These are phyloP conservation scores for Trinectes maculatus DNA, from an alignment of 2,113 vertebrate genomes.

Conservation along the genomic window DNA sequence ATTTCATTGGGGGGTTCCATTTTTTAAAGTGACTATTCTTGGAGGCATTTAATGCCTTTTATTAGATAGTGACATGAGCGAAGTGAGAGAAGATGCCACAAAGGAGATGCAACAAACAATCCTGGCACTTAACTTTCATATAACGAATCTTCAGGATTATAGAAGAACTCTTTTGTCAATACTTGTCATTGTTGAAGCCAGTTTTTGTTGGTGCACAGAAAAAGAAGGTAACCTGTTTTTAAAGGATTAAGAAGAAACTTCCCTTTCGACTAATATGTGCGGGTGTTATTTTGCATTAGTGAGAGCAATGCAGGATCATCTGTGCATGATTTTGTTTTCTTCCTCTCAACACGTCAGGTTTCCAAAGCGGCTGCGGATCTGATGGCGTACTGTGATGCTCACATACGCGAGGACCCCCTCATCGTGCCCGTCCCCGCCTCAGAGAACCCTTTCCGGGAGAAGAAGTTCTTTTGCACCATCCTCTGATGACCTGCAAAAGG, in stretches of 20 bases:
- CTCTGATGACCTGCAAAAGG: slow-evolving; percentile 83
- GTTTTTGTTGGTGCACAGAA: neutral
- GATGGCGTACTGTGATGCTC: slow-evolving; percentile 96
- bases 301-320: neutral
- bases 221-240: neutral
- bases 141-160: too few species aligned
- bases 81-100: slow-evolving; percentile 9
- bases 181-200: too few species aligned
- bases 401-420: slow-evolving; percentile 95
- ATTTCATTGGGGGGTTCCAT: too few species aligned
- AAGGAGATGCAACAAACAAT: slow-evolving; percentile 5
- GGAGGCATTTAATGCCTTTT: neutral
- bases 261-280: too few species aligned
- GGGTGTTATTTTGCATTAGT: neutral
- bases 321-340: neutral
- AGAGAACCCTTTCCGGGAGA: slow-evolving; percentile 98
- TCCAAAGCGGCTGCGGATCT: slow-evolving; percentile 97
- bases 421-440: slow-evolving; percentile 96
- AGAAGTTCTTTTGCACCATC: slow-evolving; percentile 98
- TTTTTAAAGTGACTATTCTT: neutral
- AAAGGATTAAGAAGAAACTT: too few species aligned
- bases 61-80: neutral
- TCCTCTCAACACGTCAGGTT: slow-evolving; percentile 78
- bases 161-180: too few species aligned
- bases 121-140: neutral